phyloP scores from a whole-genome alignment of 2,113 vertebrate genomes.

The Melanerpes formicivorus region DNA sequence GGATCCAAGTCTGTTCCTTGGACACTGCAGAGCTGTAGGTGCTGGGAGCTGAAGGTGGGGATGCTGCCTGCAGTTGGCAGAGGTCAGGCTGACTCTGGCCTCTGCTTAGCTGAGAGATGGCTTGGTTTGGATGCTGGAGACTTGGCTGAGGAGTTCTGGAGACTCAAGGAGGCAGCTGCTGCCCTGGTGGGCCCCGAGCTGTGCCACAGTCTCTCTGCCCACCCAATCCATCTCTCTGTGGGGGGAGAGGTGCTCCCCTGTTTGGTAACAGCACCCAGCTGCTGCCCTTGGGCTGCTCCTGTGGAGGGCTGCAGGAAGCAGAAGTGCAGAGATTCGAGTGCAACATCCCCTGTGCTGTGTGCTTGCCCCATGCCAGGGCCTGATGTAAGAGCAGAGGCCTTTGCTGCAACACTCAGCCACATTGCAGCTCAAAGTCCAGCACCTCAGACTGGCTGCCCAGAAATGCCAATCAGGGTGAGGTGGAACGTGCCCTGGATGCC shows the following conservation, averaged over 20 bases:
- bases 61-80: background rate
- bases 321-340: background rate
- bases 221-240: background rate
- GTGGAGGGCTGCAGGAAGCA: background rate
- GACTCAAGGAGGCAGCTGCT: background rate
- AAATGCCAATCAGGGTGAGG: background rate
- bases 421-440: background rate
- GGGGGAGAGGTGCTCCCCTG: background rate
- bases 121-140: background rate
- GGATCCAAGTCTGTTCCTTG: background rate
- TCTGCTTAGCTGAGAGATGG: background rate
- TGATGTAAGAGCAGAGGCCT: background rate
- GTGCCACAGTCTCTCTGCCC: background rate
- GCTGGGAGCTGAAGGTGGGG: background rate
- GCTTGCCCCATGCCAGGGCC: background rate
- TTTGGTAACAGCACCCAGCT: background rate
- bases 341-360: background rate
- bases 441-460: background rate
- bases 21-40: background rate
- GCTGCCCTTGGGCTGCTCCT: background rate
- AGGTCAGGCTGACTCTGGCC: background rate
- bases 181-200: background rate
- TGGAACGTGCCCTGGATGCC: rapidly evolving
- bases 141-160: background rate
- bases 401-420: background rate